A percentile compares a stretch with the other conserved stretches of the same genome.
phyloP scores from a whole-genome alignment of 2,113 vertebrate species.

The Ancistrus triradiatus region DNA sequence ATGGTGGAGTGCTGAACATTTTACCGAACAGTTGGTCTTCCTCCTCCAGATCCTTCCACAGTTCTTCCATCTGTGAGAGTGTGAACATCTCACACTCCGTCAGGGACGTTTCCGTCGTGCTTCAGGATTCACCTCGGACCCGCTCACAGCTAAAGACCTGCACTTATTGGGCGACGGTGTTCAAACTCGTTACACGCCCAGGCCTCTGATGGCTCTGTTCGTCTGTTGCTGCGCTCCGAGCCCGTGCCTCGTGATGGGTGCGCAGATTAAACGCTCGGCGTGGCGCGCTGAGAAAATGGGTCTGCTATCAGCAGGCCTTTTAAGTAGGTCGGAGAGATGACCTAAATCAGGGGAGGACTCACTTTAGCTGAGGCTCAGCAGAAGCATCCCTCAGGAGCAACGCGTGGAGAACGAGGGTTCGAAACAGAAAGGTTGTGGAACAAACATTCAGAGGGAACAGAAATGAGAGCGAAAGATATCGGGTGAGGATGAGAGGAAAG shows the following conservation, averaged over 20 bases:
- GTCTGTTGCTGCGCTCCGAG: no score
- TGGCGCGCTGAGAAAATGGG: slow-evolving; percentile 24
- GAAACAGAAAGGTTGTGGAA: no score
- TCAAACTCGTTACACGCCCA: no score
- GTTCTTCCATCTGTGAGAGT: slow-evolving; percentile 27
- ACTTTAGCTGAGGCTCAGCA: slow-evolving; percentile 18
- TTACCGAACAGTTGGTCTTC: slow-evolving; percentile 27
- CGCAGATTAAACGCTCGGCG: slow-evolving; percentile 9
- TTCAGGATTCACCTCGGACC: background rate
- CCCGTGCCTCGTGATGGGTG: background rate
- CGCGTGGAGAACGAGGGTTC: background rate
- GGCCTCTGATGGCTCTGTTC: no score
- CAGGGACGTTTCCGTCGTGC: background rate
- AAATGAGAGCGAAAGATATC: background rate
- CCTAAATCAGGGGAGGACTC: slow-evolving; percentile 45
- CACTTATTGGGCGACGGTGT: no score
- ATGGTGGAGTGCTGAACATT: slow-evolving; percentile 31
- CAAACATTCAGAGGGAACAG: no score
- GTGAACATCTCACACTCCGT: slow-evolving; percentile 13
- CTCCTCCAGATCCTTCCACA: slow-evolving; percentile 27
- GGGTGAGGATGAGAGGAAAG: no score
- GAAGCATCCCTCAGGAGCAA: slow-evolving; percentile 27
- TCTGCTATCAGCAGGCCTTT: slow-evolving; percentile 43
- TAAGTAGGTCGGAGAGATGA: slow-evolving; percentile 54
- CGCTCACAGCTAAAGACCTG: no score